These are phyloP conservation scores for Drosophila serrata DNA, from an alignment of 1,140 invertebrate species.

Conservation along the genomic window DNA sequence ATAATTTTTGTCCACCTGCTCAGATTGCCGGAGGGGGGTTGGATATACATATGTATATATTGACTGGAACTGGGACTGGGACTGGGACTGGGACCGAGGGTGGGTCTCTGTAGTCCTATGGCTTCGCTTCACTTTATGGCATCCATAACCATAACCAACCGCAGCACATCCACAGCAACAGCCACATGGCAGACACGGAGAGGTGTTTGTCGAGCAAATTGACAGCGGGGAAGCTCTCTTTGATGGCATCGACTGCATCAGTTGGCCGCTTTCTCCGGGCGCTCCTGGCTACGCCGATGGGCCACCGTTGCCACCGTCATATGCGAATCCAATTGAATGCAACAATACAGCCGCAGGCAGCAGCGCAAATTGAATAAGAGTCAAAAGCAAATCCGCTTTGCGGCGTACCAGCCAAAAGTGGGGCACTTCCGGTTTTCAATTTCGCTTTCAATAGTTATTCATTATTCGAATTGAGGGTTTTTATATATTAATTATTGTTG, in stretches of 20 bases:
- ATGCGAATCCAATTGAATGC: slow-evolving; percentile 78
- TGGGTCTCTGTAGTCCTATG: slow-evolving; percentile 23
- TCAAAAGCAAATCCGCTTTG: slow-evolving; percentile 79
- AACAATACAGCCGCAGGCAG: slow-evolving; percentile 41
- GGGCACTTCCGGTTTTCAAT: background rate
- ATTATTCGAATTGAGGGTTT: background rate
- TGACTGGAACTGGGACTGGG: background rate
- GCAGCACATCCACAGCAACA: slow-evolving; percentile 22
- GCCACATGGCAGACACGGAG: slow-evolving; percentile 5
- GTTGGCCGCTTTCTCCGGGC: slow-evolving; percentile 11
- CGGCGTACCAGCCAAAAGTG: slow-evolving; percentile 30
- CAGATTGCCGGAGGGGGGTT: slow-evolving; percentile 18
- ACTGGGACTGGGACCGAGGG: background rate
- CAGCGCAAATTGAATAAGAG: slow-evolving; percentile 78
- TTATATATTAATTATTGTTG: background rate
- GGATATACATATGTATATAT: background rate
- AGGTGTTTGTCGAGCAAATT: slow-evolving; percentile 43
- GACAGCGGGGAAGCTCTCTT: slow-evolving; percentile 41
- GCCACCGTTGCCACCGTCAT: slow-evolving; percentile 8
- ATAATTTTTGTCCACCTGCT: slow-evolving; percentile 34
- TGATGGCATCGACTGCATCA: slow-evolving; percentile 28
- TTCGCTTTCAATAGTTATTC: background rate
- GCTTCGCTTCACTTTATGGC: slow-evolving; percentile 48
- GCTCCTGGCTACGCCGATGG: slow-evolving; percentile 7
- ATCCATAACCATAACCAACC: slow-evolving; percentile 49